Evolutionary conservation across 1,140 invertebrate species (phyloP).

Genomic region (Geopemphigus sp.): DNA sequence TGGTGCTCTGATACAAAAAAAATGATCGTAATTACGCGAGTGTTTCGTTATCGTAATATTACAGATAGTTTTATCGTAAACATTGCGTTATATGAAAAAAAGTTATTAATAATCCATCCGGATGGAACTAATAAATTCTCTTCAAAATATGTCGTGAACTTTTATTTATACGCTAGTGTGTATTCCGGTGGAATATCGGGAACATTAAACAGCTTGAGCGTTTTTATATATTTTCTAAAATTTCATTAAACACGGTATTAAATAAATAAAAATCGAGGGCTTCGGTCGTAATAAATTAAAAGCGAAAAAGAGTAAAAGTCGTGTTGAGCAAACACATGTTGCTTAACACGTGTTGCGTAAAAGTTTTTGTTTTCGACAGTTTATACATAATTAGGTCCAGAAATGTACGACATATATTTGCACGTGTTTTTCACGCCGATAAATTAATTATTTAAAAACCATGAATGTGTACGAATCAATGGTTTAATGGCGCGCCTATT

Average conservation of each 20-base stretch:
- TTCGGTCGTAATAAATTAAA: neutral
- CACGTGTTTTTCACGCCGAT: no score
- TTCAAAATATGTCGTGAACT: neutral
- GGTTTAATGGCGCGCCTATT: no score
- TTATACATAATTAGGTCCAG: neutral
- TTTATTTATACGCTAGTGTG: neutral
- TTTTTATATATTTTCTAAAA: neutral
- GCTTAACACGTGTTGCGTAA: slow-evolving; percentile 9
- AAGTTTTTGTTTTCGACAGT: slow-evolving; percentile 8
- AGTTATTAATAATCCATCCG: no score
- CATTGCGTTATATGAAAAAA: no score
- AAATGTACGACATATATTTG: neutral
- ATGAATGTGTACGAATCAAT: no score
- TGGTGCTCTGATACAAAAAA: no score
- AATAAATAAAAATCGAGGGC: neutral
- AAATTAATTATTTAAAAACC: no score
- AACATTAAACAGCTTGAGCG: neutral
- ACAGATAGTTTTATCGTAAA: no score
- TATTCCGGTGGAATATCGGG: no score
- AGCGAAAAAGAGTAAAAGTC: neutral
- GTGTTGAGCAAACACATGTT: neutral
- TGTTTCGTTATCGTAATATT: no score
- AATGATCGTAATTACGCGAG: no score
- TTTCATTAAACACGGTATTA: slow-evolving; percentile 4
- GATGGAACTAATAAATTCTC: no score